Base-by-base conservation (phyloP, 2,113 vertebrate species). In the Callaeas wilsoni region DNA sequence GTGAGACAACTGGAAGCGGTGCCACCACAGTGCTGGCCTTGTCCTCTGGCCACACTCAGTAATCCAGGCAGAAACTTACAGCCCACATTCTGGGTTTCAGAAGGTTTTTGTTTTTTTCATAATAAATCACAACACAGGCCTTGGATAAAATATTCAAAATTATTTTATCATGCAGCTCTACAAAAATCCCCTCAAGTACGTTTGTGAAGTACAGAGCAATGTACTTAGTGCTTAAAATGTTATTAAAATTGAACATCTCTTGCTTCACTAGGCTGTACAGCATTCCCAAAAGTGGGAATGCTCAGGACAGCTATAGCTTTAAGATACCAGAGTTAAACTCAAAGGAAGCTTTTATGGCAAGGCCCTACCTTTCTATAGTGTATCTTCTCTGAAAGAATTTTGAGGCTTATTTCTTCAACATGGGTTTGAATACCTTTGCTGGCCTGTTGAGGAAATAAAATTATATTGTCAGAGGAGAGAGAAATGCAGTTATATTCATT, bases 61-160 rank as follows among this genome's bases (percentile, higher is more conserved):
- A 64, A 89, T n/a, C 33, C 25, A 74, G 37, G 32, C 49, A 76
- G 20, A 52, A 65, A n/a, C 1, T 49, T 70, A 26, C 84, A 55
- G 56, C 35, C 19, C 32, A 26, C 8, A 12, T 56, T 81, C 33
- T 56, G 62, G 15, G 17, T 56, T 83, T 82, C 49, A 49, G 39
- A 71, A 56, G 27, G 6, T 23, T 42, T n/a, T 41, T n/a, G 4
- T 10, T 89, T 81, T 87, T 84, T 75, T 7, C 49, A 44, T 49
- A 82, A 60, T 29, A 79, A 76, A 63, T 41, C 73, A n/a, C 30
- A 78, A 68, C 49, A 71, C 16, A 21, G 33, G 26, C 12, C 46
- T 85, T 65, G 27, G 19, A 76, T 88, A 76, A 95, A 90, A 85
- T 77, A 91, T 37, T 73, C 46, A 63, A 44, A 69, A 22, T 80